Evolutionary conservation across 2,888 invertebrate genomes (phyloP), one percentile per base, ranked within the genome.

Genomic region (Sclerodermus sp.): DNA sequence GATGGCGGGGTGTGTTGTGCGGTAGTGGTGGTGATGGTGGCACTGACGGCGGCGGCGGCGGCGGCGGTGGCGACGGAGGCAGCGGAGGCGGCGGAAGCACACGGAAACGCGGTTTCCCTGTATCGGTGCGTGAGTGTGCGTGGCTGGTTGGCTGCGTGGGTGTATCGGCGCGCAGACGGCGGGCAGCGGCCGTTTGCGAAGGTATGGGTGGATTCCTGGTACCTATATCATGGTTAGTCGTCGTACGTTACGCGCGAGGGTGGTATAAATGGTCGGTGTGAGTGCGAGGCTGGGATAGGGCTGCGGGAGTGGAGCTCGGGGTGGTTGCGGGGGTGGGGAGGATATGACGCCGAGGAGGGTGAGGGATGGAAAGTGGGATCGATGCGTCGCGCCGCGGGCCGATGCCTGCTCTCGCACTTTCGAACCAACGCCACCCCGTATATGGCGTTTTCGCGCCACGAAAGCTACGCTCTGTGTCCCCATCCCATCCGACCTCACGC

Each of bases 301-400:
- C 14, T 23, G 47, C 29, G 55, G 44, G 42, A 49, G n/a, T n/a
- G n/a, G n/a, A n/a, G n/a, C n/a, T n/a, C n/a, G n/a, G n/a, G 49
- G 23, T 30, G 47, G 42, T 42, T 41, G 42, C 13, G 13, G 49
- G 38, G 37, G 51, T 39, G 55, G 56, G 37, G 63, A 62, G 61
- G 55, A 62, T 64, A 64, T 59, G 64, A 64, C 64, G 60, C 45
- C 44, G 42, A 45, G 42, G 58, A 54, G 60, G 57, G 60, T 49
- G 60, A 58, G 65, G 57, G 66, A 61, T 61, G 68, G 68, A 64
- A 62, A 55, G 64, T 61, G 65, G 71, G 74, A 75, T 75, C 74
- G 75, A 74, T 74, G 70, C 71, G 73, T 73, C 73, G 73, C 73
- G 71, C 70, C 73, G 69, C 66, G 69, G 64, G 70, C 69, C 71